Base-by-base conservation (phyloP, 2,888 invertebrate species). In the Dermolepida albohirtum region DNA sequence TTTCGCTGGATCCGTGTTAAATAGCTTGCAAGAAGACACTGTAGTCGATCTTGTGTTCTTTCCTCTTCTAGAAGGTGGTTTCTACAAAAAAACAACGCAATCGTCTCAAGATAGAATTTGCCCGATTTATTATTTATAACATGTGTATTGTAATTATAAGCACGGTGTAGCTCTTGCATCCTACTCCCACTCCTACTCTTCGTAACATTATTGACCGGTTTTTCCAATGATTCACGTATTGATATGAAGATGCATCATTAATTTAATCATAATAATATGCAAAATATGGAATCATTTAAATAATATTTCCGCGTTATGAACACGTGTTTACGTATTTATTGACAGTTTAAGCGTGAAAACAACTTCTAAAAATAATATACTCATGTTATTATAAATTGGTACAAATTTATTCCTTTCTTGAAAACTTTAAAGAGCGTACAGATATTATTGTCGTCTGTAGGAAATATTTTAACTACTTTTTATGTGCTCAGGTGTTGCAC, bases 1-100 rank as follows among this genome's bases (percentile, higher is more conserved):
- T 59, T 59, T 59, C 47, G 8, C 43, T 12, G 16, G 59, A 59
- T 59, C 59, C 59, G 59, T 29, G 34, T 29, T 12, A 34, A 16
- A 12, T 39, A 54, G 39, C 52, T 27, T 17, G 52, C 12, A 14
- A 44, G 44, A 52, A 52, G 12, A 27, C 12, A 29, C 17, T 17
- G 11, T 2, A 52, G 10, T 14, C n/a, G 10, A 16, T 10, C 7
- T 17, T 14, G 51, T 8, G 14, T 16, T 52, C 52, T 27, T 17
- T n/a, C 27, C 1, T 40, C 40, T 55, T 10, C 17, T 10, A 55
- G 12, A 29, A 51, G 51, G 29, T 29, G n/a, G 27, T 12, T 29
- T 51, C 29, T n/a, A 34, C 34, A 34, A 34, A 6, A 14, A 27
- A 50, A 50, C 22, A 27, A 50, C 22, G n/a, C 22, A 5, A 50